Conservation (phyloP, 2,113 vertebrate species). For the Bos javanicus region DNA sequence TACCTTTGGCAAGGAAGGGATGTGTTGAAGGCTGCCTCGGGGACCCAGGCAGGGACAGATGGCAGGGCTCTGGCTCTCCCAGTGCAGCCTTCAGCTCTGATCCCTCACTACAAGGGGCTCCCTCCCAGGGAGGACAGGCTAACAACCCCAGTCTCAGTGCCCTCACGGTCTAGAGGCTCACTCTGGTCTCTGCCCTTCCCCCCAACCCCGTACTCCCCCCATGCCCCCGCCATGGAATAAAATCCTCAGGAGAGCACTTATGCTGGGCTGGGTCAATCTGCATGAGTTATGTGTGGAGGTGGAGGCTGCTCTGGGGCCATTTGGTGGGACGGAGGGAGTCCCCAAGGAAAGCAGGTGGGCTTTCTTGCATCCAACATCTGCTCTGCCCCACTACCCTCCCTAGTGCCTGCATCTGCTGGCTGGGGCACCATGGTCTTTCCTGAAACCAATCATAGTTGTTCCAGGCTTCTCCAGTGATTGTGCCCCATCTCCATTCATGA, state of each 20-base stretch:
- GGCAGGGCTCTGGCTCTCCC: background rate
- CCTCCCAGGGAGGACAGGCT: background rate
- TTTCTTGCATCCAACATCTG: no score
- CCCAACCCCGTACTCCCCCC: background rate
- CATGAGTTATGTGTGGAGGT: background rate
- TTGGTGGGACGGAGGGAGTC: background rate
- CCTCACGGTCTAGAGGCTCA: background rate
- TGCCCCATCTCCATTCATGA: background rate
- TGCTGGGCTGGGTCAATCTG: background rate
- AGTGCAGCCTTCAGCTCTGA: background rate
- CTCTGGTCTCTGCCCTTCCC: rapidly evolving
- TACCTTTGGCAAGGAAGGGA: no score
- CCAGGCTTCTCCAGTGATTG: background rate
- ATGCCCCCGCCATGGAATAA: rapidly evolving
- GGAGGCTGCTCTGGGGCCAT: background rate
- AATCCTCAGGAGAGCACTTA: background rate
- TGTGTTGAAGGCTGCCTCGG: rapidly evolving
- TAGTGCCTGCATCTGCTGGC: background rate
- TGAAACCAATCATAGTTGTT: background rate
- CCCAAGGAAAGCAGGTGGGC: background rate
- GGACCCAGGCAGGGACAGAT: background rate
- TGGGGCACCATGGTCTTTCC: background rate
- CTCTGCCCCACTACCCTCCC: background rate
- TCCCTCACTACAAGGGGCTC: background rate
- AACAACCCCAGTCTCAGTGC: background rate